A percentile compares a stretch with the other conserved stretches of the same genome.
These are phyloP conservation scores for Pseudorhiza aurosa DNA, from an alignment of 30 jellyfish, hydroid and myxozoan species.

Conservation along the genomic window DNA sequence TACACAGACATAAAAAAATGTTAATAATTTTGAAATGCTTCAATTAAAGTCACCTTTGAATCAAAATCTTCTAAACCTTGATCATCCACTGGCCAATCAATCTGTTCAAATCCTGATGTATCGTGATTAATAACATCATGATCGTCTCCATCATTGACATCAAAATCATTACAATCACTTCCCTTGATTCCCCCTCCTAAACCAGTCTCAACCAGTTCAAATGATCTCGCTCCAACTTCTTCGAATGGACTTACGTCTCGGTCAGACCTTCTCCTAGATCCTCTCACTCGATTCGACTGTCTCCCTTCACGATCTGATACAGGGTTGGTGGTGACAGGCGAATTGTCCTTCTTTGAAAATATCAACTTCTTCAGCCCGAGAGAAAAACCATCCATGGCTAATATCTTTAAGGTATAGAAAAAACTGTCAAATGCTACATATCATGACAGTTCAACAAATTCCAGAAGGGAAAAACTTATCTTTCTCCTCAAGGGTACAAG, in stretches of 20 bases:
- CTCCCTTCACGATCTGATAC: constrained; percentile 3
- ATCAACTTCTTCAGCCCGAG: constrained; percentile 38
- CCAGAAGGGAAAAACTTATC: too few species aligned
- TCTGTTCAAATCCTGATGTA: constrained; percentile 27
- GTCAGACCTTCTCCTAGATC: background rate
- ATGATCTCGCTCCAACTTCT: constrained; percentile 11
- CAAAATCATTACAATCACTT: constrained; percentile 19
- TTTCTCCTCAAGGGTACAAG: too few species aligned
- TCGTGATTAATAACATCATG: background rate
- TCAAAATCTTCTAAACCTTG: background rate
- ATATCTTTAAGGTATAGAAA: too few species aligned
- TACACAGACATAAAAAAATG: too few species aligned
- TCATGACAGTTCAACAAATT: too few species aligned
- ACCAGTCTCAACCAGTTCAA: background rate
- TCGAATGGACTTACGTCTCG: constrained; percentile 44
- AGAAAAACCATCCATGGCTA: constrained; percentile 36
- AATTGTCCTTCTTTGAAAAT: constrained; percentile 42
- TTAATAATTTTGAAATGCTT: too few species aligned
- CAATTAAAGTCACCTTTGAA: too few species aligned
- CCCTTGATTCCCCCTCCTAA: background rate
- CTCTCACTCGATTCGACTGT: background rate
- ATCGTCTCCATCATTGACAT: constrained; percentile 30
- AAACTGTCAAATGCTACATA: too few species aligned
- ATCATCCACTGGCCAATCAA: constrained; percentile 19
- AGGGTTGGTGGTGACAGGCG: background rate